Evolutionary conservation across 2,797 vertebrate genomes (phyloP), one percentile per base, ranked within the genome.

Genomic region (Tarsius wallacei): DNA sequence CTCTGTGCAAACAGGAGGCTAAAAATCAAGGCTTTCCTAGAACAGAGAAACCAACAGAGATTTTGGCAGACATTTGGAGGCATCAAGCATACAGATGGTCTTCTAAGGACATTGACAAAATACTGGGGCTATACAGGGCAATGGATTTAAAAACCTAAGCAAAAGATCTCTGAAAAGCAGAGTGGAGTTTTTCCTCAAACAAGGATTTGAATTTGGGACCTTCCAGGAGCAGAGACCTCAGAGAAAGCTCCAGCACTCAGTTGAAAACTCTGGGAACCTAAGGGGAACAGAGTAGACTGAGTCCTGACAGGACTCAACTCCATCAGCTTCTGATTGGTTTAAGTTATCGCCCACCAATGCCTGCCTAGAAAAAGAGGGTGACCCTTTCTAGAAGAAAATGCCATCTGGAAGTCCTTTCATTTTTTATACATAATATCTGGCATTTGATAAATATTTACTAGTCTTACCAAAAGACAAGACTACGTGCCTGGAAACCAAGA

Each of bases 391-490:
- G 66, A 68, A 59, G 51, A 74, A 5, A 53, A 73, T 12, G 74
- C 19, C 77, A 64, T 24, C 15, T 7, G 49, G 51, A n/a, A 16
- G 7, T 2, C 31, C n/a, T 33, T 21, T 15, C 61, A 2, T 19
- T 83, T 76, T 91, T 93, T 24, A 76, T 11, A 76, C 9, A 16
- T 59, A 53, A 77, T 5, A 4, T 33, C 19, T 53, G 26, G 31
- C 13, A 80, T 90, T 96, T 74, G n/a, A 36, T 85, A 91, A 59
- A 93, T 53, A 78, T 53, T 83, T 33, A 51, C 9, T 10, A 68
- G 57, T 68, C 1, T 33, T 36, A 33, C 42, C 55, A 78, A 89
- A 84, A 95, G n/a, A 88, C 7, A 86, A 21, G 16, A 64, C 4
- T 51, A 28, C 12, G 55, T 59, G 17, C 33, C 49, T 61, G 31